Evolutionary conservation across 2,797 vertebrate genomes (phyloP).

Genomic region (Crenichthys baileyi): DNA sequence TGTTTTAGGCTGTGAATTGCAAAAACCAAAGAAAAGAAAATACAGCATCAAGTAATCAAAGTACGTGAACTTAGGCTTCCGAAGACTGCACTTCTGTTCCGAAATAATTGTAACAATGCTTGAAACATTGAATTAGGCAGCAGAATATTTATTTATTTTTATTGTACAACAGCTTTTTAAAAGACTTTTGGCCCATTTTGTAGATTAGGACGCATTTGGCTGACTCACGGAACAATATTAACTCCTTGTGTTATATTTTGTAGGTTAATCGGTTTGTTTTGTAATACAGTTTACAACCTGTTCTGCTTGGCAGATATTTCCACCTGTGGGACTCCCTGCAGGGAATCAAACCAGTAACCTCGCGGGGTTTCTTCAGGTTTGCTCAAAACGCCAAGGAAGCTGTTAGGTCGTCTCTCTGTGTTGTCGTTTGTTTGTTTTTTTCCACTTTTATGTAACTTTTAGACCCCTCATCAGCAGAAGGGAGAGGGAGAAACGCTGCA

Average conservation of each 20-base stretch:
- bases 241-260: neutral
- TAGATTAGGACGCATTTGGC: neutral
- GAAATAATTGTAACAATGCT: neutral
- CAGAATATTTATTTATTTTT: neutral
- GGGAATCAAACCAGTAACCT: slow-evolving; percentile 31
- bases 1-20: neutral
- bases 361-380: slow-evolving; percentile 13
- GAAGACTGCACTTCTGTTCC: neutral
- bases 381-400: slow-evolving; percentile 13
- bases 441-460: slow-evolving; percentile 37
- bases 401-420: neutral
- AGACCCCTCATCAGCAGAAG: slow-evolving; percentile 60
- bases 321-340: slow-evolving; percentile 17
- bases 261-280: neutral
- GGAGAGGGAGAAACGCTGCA: slow-evolving; percentile 20
- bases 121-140: no score
- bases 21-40: neutral
- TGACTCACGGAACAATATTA: neutral
- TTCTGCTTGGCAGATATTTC: slow-evolving; percentile 25
- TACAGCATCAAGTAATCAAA: neutral
- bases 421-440: neutral
- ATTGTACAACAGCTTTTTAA: neutral
- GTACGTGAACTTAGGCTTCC: neutral
- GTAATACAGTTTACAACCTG: neutral
- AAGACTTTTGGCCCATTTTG: neutral